These are phyloP conservation scores for Eristalis pertinax DNA, from an alignment of 2,888 invertebrate species.

Conservation along the genomic window DNA sequence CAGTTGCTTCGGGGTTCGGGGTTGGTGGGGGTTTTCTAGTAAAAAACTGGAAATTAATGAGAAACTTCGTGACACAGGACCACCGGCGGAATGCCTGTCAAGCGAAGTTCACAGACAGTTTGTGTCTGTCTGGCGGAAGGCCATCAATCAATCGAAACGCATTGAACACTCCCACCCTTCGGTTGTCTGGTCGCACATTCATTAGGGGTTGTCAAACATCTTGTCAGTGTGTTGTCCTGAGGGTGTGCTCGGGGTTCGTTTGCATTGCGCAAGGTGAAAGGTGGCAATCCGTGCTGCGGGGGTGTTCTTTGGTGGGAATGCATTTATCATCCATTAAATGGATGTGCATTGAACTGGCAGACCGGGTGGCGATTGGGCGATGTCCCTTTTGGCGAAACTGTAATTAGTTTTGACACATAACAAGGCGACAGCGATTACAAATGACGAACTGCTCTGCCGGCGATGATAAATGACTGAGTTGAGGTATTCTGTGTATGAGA, in stretches of 20 bases:
- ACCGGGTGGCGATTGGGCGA: conserved; percentile 20
- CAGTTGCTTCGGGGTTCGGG: background rate
- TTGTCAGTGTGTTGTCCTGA: conserved; percentile 22
- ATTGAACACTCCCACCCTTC: conserved; percentile 34
- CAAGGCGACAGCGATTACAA: conserved; percentile 45
- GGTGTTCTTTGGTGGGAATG: conserved; percentile 7
- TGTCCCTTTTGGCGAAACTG: conserved; percentile 43
- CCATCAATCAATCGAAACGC: conserved; percentile 62
- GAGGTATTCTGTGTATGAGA: background rate
- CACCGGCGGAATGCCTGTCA: conserved; percentile 52
- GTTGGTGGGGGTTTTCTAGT: conserved; percentile 2
- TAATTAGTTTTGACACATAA: conserved; percentile 60
- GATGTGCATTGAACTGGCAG: conserved; percentile 5
- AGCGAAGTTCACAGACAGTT: conserved; percentile 3
- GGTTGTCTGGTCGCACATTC: conserved; percentile 23
- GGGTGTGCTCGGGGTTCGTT: conserved; percentile 35
- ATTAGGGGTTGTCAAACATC: conserved; percentile 62
- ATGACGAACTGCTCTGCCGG: conserved; percentile 28
- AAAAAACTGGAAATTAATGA: conserved; percentile 48
- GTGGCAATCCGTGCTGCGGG: conserved; percentile 43
- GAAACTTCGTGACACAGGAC: conserved; percentile 39
- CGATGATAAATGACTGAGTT: conserved; percentile 21
- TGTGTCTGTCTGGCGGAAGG: background rate
- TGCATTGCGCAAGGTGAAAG: conserved; percentile 68
- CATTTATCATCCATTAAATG: conserved; percentile 56